Conservation (phyloP, 2,888 invertebrate species). For the Tribolium freemani region DNA sequence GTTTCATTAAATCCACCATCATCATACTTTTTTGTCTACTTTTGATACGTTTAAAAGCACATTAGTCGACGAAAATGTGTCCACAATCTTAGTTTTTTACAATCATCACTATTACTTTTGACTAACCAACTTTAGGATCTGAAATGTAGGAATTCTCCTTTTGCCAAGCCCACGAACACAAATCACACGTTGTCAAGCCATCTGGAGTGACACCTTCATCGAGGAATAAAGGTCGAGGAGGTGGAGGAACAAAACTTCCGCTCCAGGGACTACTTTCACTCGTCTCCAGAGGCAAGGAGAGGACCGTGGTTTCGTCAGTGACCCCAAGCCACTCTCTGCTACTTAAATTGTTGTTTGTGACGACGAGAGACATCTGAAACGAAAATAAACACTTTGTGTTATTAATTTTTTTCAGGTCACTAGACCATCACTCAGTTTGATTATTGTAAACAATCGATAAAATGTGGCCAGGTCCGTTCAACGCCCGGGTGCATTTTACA, state of each 20-base stretch:
- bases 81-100: background rate
- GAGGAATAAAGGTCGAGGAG: conserved; percentile 76
- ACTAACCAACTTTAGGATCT: conserved; percentile 74
- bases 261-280: conserved; percentile 65
- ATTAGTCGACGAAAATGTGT: background rate
- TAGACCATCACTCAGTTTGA: background rate
- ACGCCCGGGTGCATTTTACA: no score
- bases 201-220: conserved; percentile 76
- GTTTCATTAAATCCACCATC: conserved; percentile 15
- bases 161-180: conserved; percentile 81
- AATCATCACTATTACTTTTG: background rate
- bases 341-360: conserved; percentile 51
- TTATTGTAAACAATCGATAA: background rate
- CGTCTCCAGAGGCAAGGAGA: conserved; percentile 58
- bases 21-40: background rate
- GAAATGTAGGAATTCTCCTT: conserved; percentile 64
- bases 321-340: conserved; percentile 52
- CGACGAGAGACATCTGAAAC: conserved; percentile 44
- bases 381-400: conserved; percentile 31
- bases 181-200: conserved; percentile 81
- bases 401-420: no score
- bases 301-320: conserved; percentile 48
- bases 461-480: no score
- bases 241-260: conserved; percentile 76
- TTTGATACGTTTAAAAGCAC: background rate